A percentile compares a stretch with the other conserved stretches of the same genome.
phyloP scores from a whole-genome alignment of 2,888 invertebrate species.

The Rhogogaster chlorosoma region DNA sequence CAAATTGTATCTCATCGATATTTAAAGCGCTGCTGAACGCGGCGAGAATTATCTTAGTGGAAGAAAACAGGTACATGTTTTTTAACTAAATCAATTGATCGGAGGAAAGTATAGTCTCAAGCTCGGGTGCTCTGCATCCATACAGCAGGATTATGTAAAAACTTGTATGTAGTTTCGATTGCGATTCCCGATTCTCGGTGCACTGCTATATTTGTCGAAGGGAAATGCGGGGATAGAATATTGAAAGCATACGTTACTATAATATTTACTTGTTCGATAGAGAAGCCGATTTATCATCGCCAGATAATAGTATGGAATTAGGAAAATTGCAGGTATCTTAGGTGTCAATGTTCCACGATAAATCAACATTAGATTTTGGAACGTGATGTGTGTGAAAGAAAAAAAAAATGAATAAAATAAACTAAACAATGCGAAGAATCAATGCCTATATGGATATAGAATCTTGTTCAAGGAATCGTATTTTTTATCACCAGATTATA shows the following conservation, averaged over 20 bases:
- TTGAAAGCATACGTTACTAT: constrained; percentile 13
- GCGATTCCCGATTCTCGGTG: background rate
- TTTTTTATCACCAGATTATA: constrained; percentile 1
- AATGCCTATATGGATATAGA: background rate
- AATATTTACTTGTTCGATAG: constrained; percentile 6
- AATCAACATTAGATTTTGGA: constrained; percentile 3
- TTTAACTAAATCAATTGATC: background rate
- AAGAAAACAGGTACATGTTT: background rate
- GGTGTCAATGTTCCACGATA: background rate
- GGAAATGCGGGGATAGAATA: background rate
- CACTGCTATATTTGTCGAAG: background rate
- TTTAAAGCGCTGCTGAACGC: background rate
- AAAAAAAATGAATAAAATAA: background rate
- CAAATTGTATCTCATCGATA: background rate
- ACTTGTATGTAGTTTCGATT: background rate
- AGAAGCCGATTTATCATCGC: constrained; percentile 3
- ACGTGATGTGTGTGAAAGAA: background rate
- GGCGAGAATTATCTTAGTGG: background rate
- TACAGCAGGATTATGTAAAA: background rate
- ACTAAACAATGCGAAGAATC: background rate
- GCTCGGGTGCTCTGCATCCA: constrained; percentile 14
- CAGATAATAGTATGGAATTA: constrained; percentile 28
- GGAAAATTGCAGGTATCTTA: constrained; percentile 36
- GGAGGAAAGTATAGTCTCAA: constrained; percentile 39
- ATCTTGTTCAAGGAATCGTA: constrained; percentile 13